phyloP scores from a whole-genome alignment of 2,888 invertebrate species.

The Steromphala cineraria region DNA sequence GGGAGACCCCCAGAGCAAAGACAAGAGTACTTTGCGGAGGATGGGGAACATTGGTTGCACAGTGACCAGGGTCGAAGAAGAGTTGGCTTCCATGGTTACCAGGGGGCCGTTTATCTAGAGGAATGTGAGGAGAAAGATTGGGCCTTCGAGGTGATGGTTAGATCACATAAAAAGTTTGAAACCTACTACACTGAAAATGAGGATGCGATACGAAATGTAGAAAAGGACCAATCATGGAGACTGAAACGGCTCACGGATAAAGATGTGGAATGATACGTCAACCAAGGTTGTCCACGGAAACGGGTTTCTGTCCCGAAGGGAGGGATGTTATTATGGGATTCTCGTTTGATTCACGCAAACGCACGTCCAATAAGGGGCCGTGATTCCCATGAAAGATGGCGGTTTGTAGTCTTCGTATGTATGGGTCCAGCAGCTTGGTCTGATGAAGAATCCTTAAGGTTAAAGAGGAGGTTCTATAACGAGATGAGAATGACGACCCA shows the following conservation, averaged over 20 bases:
- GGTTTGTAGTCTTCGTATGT: slow-evolving; percentile 61
- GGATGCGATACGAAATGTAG: slow-evolving; percentile 21
- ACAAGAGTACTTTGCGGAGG: slow-evolving; percentile 42
- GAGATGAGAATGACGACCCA: slow-evolving; percentile 53
- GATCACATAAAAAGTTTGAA: slow-evolving; percentile 42
- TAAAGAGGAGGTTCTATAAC: slow-evolving; percentile 55
- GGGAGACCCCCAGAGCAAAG: slow-evolving; percentile 60
- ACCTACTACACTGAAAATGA: slow-evolving; percentile 27
- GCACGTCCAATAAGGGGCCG: slow-evolving; percentile 54
- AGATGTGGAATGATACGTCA: slow-evolving; percentile 47
- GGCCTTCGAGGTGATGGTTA: slow-evolving; percentile 45
- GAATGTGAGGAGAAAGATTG: slow-evolving; percentile 44
- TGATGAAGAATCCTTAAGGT: slow-evolving; percentile 43
- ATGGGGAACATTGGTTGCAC: slow-evolving; percentile 59
- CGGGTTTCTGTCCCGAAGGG: slow-evolving; percentile 64
- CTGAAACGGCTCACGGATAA: slow-evolving; percentile 41
- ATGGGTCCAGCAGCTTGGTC: slow-evolving; percentile 68
- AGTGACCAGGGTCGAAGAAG: slow-evolving; percentile 58
- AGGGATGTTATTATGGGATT: slow-evolving; percentile 68
- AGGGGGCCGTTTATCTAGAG: too few species aligned
- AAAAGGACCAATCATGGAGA: slow-evolving; percentile 29
- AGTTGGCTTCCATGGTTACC: too few species aligned
- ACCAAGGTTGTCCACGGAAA: slow-evolving; percentile 49
- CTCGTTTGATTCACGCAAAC: slow-evolving; percentile 65
- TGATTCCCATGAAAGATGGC: slow-evolving; percentile 52